These are phyloP conservation scores for Podabrus alpinus DNA, from an alignment of 2,888 invertebrate species.

Conservation along the genomic window DNA sequence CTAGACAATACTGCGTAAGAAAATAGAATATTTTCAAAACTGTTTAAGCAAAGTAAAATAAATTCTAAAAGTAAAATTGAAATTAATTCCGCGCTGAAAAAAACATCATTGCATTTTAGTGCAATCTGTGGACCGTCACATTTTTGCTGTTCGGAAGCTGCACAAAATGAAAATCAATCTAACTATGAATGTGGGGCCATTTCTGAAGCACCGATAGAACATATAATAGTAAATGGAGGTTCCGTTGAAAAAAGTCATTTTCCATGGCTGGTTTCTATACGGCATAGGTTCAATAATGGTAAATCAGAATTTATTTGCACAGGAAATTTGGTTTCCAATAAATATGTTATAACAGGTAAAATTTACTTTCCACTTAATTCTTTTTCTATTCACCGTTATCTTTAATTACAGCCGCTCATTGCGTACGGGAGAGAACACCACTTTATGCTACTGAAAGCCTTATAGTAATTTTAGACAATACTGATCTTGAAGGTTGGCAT, in stretches of 20 bases:
- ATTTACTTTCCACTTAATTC: neutral
- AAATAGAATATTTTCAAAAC: neutral
- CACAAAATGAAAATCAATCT: neutral
- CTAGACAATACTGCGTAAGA: neutral
- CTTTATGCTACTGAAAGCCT: constrained; percentile 42
- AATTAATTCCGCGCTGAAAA: no score
- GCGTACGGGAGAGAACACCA: constrained; percentile 42
- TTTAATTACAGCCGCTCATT: constrained; percentile 47
- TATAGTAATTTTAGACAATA: constrained; percentile 45
- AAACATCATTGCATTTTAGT: neutral
- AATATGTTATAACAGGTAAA: constrained; percentile 21
- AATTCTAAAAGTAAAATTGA: no score
- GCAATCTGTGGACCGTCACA: no score
- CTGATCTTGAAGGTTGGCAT: constrained; percentile 44
- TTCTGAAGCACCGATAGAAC: neutral
- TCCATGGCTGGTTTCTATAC: constrained; percentile 24
- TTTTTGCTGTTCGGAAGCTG: neutral
- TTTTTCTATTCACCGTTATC: neutral
- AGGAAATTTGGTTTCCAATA: constrained; percentile 16
- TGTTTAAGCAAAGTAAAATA: no score
- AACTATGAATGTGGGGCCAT: neutral
- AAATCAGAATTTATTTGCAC: constrained; percentile 11
- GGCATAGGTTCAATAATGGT: constrained; percentile 1
- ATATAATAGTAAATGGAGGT: constrained; percentile 8
- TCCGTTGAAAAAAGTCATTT: constrained; percentile 11